phyloP scores from a whole-genome alignment of 2,113 vertebrate species.

The Chionis minor region DNA sequence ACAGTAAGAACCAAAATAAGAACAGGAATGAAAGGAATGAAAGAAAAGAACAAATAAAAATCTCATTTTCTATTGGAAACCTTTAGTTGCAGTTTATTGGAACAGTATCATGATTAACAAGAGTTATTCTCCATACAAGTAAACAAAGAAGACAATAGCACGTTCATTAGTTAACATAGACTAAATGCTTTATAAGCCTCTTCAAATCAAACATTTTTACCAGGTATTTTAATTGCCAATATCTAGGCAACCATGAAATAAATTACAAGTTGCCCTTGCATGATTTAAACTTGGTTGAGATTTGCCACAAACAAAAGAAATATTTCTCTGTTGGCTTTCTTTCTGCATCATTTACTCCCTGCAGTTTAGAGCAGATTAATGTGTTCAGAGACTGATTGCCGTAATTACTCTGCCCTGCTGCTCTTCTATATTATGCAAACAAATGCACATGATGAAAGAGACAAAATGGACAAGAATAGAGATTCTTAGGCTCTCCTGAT shows the following conservation, averaged over 20 bases:
- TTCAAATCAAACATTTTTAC: slow-evolving; percentile 28
- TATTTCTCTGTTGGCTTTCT: slow-evolving; percentile 69
- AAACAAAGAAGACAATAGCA: not conserved
- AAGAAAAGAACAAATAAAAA: not conserved
- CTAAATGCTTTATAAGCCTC: not conserved
- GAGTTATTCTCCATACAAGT: not conserved
- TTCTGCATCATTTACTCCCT: slow-evolving; percentile 81
- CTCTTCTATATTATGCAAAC: slow-evolving; percentile 78
- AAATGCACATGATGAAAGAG: slow-evolving; percentile 62
- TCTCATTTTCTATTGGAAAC: not conserved
- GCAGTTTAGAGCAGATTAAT: slow-evolving; percentile 83
- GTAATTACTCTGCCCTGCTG: slow-evolving; percentile 82
- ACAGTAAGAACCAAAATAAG: not conserved
- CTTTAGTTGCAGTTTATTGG: not conserved
- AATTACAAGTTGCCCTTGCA: slow-evolving; percentile 54
- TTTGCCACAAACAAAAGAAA: slow-evolving; percentile 65
- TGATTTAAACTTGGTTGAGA: slow-evolving; percentile 54
- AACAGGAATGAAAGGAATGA: not conserved
- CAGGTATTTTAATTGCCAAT: slow-evolving; percentile 40
- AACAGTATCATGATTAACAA: not conserved
- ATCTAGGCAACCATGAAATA: slow-evolving; percentile 44
- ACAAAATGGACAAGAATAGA: slow-evolving; percentile 24
- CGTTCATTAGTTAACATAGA: not conserved
- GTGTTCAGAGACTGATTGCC: slow-evolving; percentile 78
- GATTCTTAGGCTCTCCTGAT: not conserved